phyloP scores from a whole-genome alignment of 1,140 invertebrate genomes.

The Zaprionus inermis region DNA sequence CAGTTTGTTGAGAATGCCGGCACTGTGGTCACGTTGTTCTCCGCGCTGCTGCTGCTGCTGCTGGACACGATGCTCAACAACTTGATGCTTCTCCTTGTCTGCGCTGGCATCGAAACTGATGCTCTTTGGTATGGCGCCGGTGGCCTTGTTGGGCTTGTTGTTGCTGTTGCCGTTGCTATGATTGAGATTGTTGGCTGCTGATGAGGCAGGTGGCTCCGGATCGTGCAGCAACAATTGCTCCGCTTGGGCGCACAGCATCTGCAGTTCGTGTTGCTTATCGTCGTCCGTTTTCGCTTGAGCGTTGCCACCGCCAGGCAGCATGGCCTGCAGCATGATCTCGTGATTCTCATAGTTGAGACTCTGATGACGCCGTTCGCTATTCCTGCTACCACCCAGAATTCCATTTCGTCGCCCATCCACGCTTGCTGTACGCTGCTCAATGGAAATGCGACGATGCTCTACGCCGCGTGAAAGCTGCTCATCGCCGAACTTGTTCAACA shows the following conservation, averaged over 20 bases:
- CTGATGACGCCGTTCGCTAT: conserved; percentile 66
- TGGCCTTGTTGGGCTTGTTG: conserved; percentile 86
- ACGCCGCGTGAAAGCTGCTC: conserved; percentile 51
- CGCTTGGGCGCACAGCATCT: conserved; percentile 64
- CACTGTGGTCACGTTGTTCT: conserved; percentile 84
- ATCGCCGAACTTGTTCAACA: conserved; percentile 58
- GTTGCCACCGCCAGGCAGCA: conserved; percentile 20
- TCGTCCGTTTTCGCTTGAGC: conserved; percentile 64
- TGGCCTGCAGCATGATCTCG: conserved; percentile 72
- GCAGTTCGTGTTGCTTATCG: conserved; percentile 66
- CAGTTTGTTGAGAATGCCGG: conserved; percentile 88
- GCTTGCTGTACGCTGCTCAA: conserved; percentile 70
- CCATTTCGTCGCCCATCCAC: conserved; percentile 79
- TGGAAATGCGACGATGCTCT: conserved; percentile 73
- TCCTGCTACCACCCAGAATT: conserved; percentile 60
- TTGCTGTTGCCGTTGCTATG: neutral
- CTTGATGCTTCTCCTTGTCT: conserved; percentile 86
- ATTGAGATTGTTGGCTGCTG: neutral
- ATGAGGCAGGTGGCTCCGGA: neutral
- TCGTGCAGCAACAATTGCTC: conserved; percentile 55
- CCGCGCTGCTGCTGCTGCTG: conserved; percentile 30
- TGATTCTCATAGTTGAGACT: conserved; percentile 83
- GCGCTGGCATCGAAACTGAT: conserved; percentile 96
- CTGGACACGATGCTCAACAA: too few species aligned
- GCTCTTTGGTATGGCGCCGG: conserved; percentile 95